Evolutionary conservation across 2,113 vertebrate genomes (phyloP).

Genomic region (Thermophis baileyi): DNA sequence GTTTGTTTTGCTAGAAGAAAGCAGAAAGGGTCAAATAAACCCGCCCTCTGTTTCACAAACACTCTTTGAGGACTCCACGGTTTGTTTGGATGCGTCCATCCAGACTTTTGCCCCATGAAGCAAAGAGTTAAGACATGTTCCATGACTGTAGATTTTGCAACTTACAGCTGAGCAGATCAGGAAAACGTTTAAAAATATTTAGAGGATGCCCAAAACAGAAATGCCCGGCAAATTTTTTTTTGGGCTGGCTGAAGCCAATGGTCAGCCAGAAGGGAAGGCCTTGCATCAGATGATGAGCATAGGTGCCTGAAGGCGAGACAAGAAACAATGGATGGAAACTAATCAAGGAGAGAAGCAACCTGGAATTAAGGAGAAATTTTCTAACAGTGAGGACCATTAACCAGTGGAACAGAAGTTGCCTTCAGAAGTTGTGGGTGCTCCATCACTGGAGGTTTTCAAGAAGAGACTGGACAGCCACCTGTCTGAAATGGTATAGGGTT

Average conservation of each 20-base stretch:
- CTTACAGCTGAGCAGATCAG: neutral
- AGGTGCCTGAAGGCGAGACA: too few relatives aligned
- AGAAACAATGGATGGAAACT: neutral
- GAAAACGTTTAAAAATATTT: neutral
- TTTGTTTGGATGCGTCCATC: neutral
- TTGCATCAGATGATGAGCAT: neutral
- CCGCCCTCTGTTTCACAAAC: neutral
- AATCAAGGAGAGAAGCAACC: neutral
- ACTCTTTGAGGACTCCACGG: neutral
- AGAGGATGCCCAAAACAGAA: neutral
- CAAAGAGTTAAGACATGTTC: neutral
- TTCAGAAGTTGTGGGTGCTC: accelerated
- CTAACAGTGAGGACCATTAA: neutral
- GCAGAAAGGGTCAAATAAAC: neutral
- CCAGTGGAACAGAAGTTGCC: too few relatives aligned
- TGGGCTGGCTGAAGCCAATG: neutral
- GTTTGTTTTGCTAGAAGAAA: neutral
- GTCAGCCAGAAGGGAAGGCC: neutral
- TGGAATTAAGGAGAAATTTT: neutral
- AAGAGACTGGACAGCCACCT: too few relatives aligned
- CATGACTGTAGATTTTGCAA: neutral
- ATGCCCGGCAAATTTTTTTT: neutral
- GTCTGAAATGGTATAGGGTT: too few relatives aligned
- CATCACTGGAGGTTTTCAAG: too few relatives aligned
- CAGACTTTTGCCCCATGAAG: neutral